A percentile compares a stretch with the other conserved stretches of the same genome.
Conservation (phyloP, 2,113 vertebrate species). For the Alouatta palliata region DNA sequence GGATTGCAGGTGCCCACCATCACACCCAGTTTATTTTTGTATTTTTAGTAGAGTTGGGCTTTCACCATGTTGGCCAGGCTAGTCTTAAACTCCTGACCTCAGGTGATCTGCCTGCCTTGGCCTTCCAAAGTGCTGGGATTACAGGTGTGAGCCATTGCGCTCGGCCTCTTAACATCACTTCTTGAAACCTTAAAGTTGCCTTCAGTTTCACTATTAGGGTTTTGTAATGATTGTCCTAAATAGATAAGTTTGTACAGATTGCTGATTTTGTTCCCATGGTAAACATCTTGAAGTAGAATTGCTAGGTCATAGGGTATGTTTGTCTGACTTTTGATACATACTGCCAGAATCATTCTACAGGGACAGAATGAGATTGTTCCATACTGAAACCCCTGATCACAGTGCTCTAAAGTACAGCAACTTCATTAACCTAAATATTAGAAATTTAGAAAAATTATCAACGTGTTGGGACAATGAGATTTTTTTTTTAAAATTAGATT, state of each 20-base stretch:
- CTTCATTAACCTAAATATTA: background rate
- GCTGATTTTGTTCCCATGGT: background rate
- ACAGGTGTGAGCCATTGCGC: no score
- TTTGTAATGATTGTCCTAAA: background rate
- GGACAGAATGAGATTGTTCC: background rate
- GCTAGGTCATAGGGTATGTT: constrained; percentile 18
- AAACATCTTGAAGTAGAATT: constrained; percentile 19
- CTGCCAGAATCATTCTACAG: background rate
- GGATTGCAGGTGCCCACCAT: no score
- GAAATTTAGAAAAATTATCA: background rate
- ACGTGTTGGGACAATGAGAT: background rate
- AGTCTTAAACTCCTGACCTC: no score
- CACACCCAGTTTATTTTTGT: no score
- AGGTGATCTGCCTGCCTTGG: no score
- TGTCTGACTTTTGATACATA: background rate
- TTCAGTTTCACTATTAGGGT: background rate
- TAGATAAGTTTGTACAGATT: background rate
- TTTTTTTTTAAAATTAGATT: constrained; percentile 21
- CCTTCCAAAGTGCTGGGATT: no score
- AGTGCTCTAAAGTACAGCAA: background rate
- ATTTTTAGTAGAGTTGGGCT: no score
- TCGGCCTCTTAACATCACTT: background rate
- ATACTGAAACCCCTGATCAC: background rate
- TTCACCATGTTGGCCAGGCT: no score
- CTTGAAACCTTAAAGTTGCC: background rate